A percentile compares a stretch with the other conserved stretches of the same genome.
phyloP scores from a whole-genome alignment of 2,113 vertebrate genomes.

The Micromys minutus region DNA sequence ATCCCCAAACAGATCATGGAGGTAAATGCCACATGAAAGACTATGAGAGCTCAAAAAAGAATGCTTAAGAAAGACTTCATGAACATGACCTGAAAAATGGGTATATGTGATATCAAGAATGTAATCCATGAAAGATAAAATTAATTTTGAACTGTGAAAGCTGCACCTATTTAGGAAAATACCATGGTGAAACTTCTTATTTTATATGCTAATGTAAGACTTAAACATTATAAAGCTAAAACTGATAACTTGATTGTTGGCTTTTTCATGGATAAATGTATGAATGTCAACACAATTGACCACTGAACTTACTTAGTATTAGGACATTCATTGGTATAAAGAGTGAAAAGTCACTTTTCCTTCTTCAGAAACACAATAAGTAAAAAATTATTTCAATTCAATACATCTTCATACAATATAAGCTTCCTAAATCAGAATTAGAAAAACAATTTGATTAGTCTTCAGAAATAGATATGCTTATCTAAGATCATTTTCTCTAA shows the following conservation, averaged over 20 bases:
- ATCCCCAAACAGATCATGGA: neutral
- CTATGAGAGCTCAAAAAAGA: slow-evolving; percentile 13
- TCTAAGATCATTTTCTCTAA: neutral
- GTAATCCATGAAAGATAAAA: slow-evolving; percentile 17
- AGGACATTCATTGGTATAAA: neutral
- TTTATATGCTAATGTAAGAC: neutral
- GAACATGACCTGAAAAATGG: neutral
- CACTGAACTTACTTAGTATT: neutral
- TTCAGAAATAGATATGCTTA: neutral
- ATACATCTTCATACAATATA: neutral
- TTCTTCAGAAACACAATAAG: neutral
- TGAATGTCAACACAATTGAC: neutral
- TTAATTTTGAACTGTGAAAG: neutral
- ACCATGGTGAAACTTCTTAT: neutral
- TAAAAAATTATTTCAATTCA: neutral
- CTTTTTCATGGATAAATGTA: neutral
- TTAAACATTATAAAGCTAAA: neutral
- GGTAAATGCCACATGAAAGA: neutral
- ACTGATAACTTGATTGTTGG: neutral
- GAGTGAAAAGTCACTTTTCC: neutral
- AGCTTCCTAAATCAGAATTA: neutral
- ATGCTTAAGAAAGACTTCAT: neutral
- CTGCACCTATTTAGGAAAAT: neutral
- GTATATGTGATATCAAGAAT: neutral
- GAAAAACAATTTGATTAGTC: neutral